These are phyloP conservation scores for Phallusia fumigata DNA, from an alignment of 23 tunicate species.

Conservation along the genomic window DNA sequence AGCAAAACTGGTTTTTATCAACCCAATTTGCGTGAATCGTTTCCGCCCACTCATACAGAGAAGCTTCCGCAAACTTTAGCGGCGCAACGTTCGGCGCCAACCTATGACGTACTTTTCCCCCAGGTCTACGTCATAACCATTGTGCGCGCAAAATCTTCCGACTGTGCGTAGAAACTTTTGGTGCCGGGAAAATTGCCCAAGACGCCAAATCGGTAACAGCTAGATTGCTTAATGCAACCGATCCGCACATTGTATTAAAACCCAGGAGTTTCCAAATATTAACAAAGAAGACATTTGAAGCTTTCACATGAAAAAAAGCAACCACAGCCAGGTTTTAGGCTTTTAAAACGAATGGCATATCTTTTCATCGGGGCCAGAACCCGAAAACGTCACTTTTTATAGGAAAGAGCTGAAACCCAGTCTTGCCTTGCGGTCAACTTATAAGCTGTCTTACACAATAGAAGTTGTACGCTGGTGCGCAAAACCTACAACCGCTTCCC, in stretches of 20 bases:
- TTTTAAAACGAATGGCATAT: no score
- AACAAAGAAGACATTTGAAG: background rate
- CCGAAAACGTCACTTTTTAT: conserved; percentile 57
- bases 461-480: conserved; percentile 3
- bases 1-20: no score
- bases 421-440: no score
- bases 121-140: background rate
- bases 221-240: no score
- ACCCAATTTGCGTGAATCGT: no score
- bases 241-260: no score
- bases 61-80: background rate
- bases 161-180: background rate
- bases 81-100: background rate
- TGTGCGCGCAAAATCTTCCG: background rate
- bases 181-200: background rate
- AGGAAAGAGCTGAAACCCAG: no score
- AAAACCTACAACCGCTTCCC: background rate
- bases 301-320: no score
- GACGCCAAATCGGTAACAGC: background rate
- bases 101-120: background rate
- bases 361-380: conserved; percentile 62
- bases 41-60: no score
- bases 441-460: no score
- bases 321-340: no score
- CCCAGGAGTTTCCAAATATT: background rate